Conservation (phyloP, 2,888 invertebrate genomes). For the Koerneria pararmatus region DNA sequence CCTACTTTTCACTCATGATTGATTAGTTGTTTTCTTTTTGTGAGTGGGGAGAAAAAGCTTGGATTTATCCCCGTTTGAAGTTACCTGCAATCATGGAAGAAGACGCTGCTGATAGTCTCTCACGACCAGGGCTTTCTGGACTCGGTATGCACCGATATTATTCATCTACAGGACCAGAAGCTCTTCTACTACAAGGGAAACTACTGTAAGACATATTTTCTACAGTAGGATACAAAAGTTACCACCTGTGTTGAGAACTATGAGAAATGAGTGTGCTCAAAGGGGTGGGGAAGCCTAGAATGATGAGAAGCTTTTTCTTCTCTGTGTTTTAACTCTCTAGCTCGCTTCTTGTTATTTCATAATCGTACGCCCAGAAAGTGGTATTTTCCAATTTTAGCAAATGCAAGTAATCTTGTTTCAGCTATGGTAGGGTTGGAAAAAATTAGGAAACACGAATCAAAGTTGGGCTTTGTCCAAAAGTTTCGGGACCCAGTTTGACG, state of each 20-base stretch:
- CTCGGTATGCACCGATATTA: slow-evolving; percentile 97
- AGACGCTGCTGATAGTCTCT: slow-evolving; percentile 92
- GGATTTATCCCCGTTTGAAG: slow-evolving; percentile 63
- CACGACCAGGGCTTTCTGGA: slow-evolving; percentile 99
- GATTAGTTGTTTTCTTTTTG: background rate
- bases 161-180: slow-evolving; percentile 90
- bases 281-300: too few relatives aligned
- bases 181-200: slow-evolving; percentile 95
- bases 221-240: background rate
- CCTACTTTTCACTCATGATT: background rate
- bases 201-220: slow-evolving; percentile 67
- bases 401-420: too few relatives aligned
- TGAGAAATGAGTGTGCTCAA: too few relatives aligned
- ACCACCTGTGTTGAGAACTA: too few relatives aligned
- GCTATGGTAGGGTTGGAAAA: too few relatives aligned
- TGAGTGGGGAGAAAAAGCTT: background rate
- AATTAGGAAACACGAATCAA: too few relatives aligned
- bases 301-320: too few relatives aligned
- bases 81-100: slow-evolving; percentile 96
- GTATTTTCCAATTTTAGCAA: too few relatives aligned
- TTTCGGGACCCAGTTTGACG: too few relatives aligned
- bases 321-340: too few relatives aligned
- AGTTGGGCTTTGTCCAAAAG: too few relatives aligned
- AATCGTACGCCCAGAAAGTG: too few relatives aligned
- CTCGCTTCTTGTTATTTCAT: background rate